Conservation (phyloP, 2,888 invertebrate species). For the Heterodera filipjevi region DNA sequence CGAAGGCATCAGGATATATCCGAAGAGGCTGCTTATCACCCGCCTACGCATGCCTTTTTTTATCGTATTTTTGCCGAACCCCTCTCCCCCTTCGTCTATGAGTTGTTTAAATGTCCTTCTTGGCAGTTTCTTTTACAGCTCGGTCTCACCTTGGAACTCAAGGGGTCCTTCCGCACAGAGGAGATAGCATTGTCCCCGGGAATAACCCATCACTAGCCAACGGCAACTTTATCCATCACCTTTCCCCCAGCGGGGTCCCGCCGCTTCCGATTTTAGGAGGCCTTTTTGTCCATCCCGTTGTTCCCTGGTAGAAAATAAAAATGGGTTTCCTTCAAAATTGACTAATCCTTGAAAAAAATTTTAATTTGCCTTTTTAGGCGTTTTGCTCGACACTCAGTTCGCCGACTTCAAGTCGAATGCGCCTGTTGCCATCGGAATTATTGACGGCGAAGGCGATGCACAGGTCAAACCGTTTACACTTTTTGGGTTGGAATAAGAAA, state of each 20-base stretch:
- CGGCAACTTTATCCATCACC: background rate
- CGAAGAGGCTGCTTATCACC: background rate
- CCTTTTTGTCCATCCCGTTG: no score
- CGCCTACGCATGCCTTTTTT: slow-evolving; percentile 5
- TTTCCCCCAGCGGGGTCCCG: background rate
- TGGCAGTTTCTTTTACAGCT: slow-evolving; percentile 5
- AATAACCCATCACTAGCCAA: background rate
- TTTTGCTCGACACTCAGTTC: no score
- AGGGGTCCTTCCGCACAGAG: background rate
- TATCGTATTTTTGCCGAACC: background rate
- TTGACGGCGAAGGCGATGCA: no score
- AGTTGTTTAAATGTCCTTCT: background rate
- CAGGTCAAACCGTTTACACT: no score
- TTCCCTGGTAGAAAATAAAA: no score
- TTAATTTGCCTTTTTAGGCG: no score
- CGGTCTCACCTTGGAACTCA: background rate
- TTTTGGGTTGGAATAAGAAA: no score
- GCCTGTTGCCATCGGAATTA: no score
- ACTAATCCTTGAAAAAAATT: no score
- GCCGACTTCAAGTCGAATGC: no score
- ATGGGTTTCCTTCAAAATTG: no score
- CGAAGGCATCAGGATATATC: slow-evolving; percentile 1
- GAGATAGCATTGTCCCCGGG: background rate
- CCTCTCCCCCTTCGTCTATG: background rate
- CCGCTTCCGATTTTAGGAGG: background rate